These are phyloP conservation scores for Plemyria rubiginata DNA, from an alignment of 2,888 invertebrate genomes.

Conservation along the genomic window DNA sequence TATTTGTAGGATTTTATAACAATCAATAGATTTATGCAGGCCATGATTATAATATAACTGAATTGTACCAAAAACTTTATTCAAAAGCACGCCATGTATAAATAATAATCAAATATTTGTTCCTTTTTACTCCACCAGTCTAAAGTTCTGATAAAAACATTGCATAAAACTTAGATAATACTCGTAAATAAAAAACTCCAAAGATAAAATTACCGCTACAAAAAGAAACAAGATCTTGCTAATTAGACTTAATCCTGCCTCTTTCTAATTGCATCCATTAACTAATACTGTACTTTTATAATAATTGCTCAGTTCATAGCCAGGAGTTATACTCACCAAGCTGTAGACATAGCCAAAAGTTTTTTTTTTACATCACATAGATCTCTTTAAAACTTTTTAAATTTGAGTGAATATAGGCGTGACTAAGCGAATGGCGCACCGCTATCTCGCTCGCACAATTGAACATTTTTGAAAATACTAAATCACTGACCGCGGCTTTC, in stretches of 20 bases:
- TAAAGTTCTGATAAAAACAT: neutral
- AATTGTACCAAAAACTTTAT: no score
- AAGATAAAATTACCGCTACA: constrained; percentile 29
- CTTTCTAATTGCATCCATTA: constrained; percentile 75
- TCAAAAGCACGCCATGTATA: no score
- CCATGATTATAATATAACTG: no score
- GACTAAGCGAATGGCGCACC: no score
- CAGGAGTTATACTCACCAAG: constrained; percentile 14
- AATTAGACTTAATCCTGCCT: constrained; percentile 75
- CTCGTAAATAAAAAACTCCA: constrained; percentile 38
- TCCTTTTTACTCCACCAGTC: neutral
- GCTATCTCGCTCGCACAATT: no score
- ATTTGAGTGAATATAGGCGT: no score
- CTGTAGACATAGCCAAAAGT: neutral
- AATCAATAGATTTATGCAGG: no score
- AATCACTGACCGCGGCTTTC: no score
- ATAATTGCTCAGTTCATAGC: constrained; percentile 64
- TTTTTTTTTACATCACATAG: no score
- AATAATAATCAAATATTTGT: neutral
- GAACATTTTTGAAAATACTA: no score
- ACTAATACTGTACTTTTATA: constrained; percentile 67
- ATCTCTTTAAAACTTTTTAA: no score
- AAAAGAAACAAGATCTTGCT: constrained; percentile 58
- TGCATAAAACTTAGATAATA: neutral
- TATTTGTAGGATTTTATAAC: no score